Base-by-base conservation (phyloP, 2,113 vertebrate genomes). In the Lethenteron reissneri region DNA sequence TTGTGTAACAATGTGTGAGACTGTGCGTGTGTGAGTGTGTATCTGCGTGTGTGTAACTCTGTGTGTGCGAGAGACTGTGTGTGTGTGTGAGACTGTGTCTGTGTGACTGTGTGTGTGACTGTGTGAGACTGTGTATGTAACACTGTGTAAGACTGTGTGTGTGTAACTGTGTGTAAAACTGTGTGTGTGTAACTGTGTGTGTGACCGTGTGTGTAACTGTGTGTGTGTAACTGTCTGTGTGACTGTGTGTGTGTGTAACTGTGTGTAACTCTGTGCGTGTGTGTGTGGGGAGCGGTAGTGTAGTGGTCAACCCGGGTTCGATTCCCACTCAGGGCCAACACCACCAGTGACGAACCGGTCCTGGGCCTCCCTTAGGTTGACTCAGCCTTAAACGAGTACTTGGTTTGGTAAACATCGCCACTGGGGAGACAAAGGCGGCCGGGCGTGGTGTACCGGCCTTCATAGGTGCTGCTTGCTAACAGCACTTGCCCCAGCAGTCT, bases 151-250 rank as follows among this genome's bases (percentile, higher is more conserved):
- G 70, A 57, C 56, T 71, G 17, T 71, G 17, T 41, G 70, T 71
- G 70, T 71, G 70, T 56, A 5, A 57, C 56, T 41, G 70, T 71
- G 3, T 71, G 17, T 56, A 2, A 3, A 4, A 13, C 11, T 56
- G 70, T 71, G 70, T 71, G 70, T 41, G 17, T 41, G 11, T 57
- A 13, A 13, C 56, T 71, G 70, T 71, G 2, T 41, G 70, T 56
- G 70, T 71, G 70, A 13, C 70, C 4, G 70, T 71, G 70, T 71
- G 17, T 71, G 17, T 12, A 12, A 11, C 11, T 71, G 70, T 56
- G 70, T 56, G 2, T 13, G 70, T 56, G 70, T 71, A 21, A 21
- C 21, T 21, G n/a, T n/a, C n/a, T 41, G 17, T 41, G 11, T 57
- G 2, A 13, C 56, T 71, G 70, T 71, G 2, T 41, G 70, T 56